Evolutionary conservation across 1,140 invertebrate species (phyloP), one percentile per base, ranked within the genome.

Genomic region (Caenorhabditis tropicalis): DNA sequence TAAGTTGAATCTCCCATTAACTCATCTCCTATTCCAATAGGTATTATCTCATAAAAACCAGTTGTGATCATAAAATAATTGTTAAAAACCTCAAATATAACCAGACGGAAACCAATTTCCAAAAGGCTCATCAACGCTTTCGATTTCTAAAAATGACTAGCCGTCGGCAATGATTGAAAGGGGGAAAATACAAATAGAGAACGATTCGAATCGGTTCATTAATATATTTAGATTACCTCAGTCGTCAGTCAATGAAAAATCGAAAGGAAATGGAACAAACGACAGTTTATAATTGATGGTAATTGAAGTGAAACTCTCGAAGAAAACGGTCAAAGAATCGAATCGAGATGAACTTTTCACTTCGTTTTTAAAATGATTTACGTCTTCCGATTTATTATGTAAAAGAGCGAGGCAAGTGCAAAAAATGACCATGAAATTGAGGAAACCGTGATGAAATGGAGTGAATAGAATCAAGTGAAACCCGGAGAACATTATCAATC

Each of bases 81-180:
- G 36, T 74, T 43, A 10, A 24, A 74, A 74, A 51, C 15, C 43
- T 16, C 36, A 12, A 46, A 16, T 19, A 65, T 29, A 12, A 65
- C 31, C 31, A 36, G 58, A 16, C 36, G 27, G 33, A 36, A 65
- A 65, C 58, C 58, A 19, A 10, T 36, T 36, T 27, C 21, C n/a
- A 39, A 65, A n/a, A 74, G 29, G 65, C 65, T 74, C 65, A 74
- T 74, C 39, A 43, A 5, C 12, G 36, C 36, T 65, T 65, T 65
- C 58, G 58, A 74, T 74, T 65, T 65, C 58, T 31, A 43, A 74
- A 74, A 74, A 39, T 24, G 36, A 46, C 65, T 39, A 74, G 12
- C 29, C 33, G 65, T 74, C 65, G 29, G 65, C n/a, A 10, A n/a
- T 27, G 53, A 58, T 58, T 39, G 10, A 15, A 27, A 33, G 65